Percentiles rank a stretch among this genome's conserved stretches.
Evolutionary conservation across 92 coral and sea anemone species (phyloP).

Genomic region (Siderastrea siderea): DNA sequence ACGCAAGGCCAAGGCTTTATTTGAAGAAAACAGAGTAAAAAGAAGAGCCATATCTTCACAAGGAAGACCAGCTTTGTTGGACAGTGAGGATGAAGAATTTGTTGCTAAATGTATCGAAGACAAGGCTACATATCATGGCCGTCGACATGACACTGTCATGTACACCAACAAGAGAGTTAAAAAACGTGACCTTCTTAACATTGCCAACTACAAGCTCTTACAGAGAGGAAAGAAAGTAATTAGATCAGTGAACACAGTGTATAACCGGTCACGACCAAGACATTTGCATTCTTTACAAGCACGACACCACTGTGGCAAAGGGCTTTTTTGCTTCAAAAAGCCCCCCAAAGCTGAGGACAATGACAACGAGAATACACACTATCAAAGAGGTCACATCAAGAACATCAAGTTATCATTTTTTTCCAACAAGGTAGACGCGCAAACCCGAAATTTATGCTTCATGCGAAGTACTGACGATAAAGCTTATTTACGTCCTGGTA

Average conservation of each 20-base stretch:
- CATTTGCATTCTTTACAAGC: constrained; percentile 44
- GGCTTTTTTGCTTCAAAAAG: constrained; percentile 62
- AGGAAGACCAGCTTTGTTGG: constrained; percentile 38
- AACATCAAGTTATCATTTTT: constrained; percentile 52
- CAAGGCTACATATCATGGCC: constrained; percentile 41
- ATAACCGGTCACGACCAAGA: constrained; percentile 10
- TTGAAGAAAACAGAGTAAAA: constrained; percentile 56
- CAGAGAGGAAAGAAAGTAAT: constrained; percentile 31
- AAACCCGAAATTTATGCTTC: constrained; percentile 34
- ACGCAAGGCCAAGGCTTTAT: constrained; percentile 50
- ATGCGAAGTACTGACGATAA: neutral
- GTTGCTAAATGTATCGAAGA: constrained; percentile 47
- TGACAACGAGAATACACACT: constrained; percentile 62
- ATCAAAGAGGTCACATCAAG: constrained; percentile 72
- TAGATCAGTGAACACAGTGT: constrained; percentile 49
- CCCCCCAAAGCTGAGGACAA: constrained; percentile 66
- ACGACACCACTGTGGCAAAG: constrained; percentile 52
- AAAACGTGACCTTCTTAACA: constrained; percentile 48
- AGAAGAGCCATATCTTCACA: constrained; percentile 37
- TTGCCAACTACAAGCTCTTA: constrained; percentile 42
- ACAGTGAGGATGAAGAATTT: constrained; percentile 41
- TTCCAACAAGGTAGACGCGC: constrained; percentile 1
- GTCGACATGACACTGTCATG: constrained; percentile 50
- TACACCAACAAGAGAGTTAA: constrained; percentile 46
- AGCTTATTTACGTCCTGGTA: constrained; percentile 11